A percentile compares a stretch with the other conserved stretches of the same genome.
Conservation (phyloP, 53 echinoderm and acorn worm genomes). For the Echinarachnius parma region DNA sequence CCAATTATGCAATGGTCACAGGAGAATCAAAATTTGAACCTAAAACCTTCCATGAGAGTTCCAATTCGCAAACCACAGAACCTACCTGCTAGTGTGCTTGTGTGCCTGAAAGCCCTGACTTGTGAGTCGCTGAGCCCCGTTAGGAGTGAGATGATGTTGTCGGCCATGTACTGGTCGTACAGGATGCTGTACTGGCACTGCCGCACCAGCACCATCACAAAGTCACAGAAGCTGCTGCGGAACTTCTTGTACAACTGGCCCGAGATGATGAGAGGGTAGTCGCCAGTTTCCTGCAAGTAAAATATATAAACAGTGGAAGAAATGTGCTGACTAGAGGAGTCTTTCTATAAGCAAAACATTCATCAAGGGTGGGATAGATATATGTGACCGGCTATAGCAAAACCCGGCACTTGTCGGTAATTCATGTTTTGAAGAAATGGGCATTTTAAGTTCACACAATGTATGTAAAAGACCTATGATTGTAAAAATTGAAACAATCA, state of each 20-base stretch:
- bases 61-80: no score
- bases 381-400: no score
- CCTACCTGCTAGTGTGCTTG: slow-evolving; percentile 94
- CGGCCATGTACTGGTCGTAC: slow-evolving; percentile 98
- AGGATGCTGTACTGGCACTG: slow-evolving; percentile 99
- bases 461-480: no score
- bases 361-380: no score
- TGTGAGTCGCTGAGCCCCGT: slow-evolving; percentile 96
- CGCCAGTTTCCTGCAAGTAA: slow-evolving; percentile 82
- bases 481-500: no score
- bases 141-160: slow-evolving; percentile 91
- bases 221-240: slow-evolving; percentile 94
- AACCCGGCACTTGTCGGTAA: no score
- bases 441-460: no score
- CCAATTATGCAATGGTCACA: no score
- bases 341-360: no score
- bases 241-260: slow-evolving; percentile 98
- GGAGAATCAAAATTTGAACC: no score
- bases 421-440: no score
- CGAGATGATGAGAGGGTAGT: slow-evolving; percentile 95
- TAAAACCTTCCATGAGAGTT: no score
- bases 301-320: neutral
- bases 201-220: slow-evolving; percentile 82
- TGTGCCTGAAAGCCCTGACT: slow-evolving; percentile 89
- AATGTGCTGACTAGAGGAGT: neutral